These are phyloP conservation scores for Bombus huntii DNA, from an alignment of 1,140 invertebrate genomes.

Conservation along the genomic window DNA sequence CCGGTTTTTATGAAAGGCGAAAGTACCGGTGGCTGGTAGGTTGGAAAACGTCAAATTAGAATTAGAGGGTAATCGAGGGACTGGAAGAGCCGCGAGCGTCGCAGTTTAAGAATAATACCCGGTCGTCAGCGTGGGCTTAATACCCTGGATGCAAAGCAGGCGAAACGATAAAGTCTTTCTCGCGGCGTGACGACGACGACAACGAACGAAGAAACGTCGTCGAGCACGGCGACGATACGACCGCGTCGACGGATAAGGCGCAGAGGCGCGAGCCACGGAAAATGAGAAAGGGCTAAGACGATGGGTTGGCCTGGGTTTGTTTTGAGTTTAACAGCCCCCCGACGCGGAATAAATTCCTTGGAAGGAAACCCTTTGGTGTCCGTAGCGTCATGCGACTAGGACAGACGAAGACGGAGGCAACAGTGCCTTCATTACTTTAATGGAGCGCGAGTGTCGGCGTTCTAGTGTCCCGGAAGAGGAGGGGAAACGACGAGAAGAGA, in stretches of 20 bases:
- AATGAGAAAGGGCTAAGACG: slow-evolving; percentile 53
- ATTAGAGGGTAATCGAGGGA: slow-evolving; percentile 62
- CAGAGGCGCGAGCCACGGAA: slow-evolving; percentile 57
- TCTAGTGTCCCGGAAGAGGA: slow-evolving; percentile 63
- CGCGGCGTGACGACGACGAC: slow-evolving; percentile 51
- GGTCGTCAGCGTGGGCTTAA: slow-evolving; percentile 61
- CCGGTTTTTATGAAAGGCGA: slow-evolving; percentile 29
- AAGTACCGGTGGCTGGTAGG: slow-evolving; percentile 8
- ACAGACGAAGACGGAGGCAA: slow-evolving; percentile 12
- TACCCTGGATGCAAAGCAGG: slow-evolving; percentile 63
- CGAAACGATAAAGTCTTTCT: slow-evolving; percentile 65
- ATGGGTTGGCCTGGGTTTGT: slow-evolving; percentile 71
- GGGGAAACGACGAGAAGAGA: not conserved
- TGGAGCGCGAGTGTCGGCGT: slow-evolving; percentile 73
- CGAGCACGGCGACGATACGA: slow-evolving; percentile 13
- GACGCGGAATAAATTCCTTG: slow-evolving; percentile 78
- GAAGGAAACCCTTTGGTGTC: slow-evolving; percentile 75
- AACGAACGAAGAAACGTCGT: not conserved
- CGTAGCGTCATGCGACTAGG: slow-evolving; percentile 56
- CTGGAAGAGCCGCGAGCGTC: slow-evolving; percentile 14
- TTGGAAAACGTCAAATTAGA: slow-evolving; percentile 62
- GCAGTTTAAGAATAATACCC: slow-evolving; percentile 65
- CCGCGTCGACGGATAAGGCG: slow-evolving; percentile 45
- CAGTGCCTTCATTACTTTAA: slow-evolving; percentile 82
- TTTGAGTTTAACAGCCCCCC: slow-evolving; percentile 77